Conservation (phyloP, 2,797 vertebrate species). For the Craterocephalus amniculus region DNA sequence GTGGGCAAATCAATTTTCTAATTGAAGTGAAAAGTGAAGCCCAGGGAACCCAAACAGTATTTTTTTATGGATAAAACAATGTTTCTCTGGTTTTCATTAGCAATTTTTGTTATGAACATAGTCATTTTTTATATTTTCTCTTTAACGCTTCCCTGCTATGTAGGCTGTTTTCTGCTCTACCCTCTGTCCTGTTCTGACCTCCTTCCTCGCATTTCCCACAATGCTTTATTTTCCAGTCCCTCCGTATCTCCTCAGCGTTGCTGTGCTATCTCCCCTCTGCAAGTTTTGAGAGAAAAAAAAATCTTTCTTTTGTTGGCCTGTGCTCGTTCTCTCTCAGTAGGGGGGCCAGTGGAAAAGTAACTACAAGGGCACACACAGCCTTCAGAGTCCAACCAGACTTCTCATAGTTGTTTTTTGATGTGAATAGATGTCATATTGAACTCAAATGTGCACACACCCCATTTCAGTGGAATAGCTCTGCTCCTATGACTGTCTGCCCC, state of each 20-base stretch:
- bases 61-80: conserved; percentile 63
- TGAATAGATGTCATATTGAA: conserved; percentile 69
- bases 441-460: conserved; percentile 45
- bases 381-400: conserved; percentile 73
- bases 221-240: conserved; percentile 53
- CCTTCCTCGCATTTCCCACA: conserved; percentile 3
- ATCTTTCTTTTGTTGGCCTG: conserved; percentile 43
- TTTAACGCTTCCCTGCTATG: conserved; percentile 4
- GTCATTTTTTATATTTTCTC: conserved; percentile 27
- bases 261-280: conserved; percentile 57
- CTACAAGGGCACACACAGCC: conserved; percentile 71
- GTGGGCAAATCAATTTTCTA: conserved; percentile 46
- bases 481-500: conserved; percentile 53
- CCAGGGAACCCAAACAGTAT: conserved; percentile 35
- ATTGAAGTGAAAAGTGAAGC: conserved; percentile 38
- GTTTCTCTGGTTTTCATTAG: conserved; percentile 65
- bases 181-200: conserved; percentile 38
- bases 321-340: conserved; percentile 67
- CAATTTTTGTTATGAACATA: conserved; percentile 35
- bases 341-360: conserved; percentile 70
- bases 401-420: conserved; percentile 71
- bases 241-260: conserved; percentile 54
- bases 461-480: conserved; percentile 53
- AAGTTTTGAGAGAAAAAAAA: conserved; percentile 58
- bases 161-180: conserved; percentile 12